Percentiles rank a stretch among this genome's conserved stretches.
Conservation (phyloP, 2,113 vertebrate genomes). For the Ceyx margarethae region DNA sequence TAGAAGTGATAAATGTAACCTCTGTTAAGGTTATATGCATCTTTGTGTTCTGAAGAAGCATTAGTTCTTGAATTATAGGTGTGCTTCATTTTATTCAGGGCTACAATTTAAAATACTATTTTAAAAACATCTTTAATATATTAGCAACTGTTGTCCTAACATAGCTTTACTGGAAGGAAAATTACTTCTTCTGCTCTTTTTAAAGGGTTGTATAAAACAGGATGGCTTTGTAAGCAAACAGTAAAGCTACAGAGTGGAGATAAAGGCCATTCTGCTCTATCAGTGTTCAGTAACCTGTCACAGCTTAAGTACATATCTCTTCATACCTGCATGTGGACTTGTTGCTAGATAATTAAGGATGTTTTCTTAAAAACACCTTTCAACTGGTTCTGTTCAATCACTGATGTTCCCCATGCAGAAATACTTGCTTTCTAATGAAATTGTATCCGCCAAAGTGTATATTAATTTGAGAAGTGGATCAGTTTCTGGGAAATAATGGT, state of each 20-base stretch:
- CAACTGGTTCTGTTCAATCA: not conserved
- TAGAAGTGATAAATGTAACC: not conserved
- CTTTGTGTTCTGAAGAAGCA: not conserved
- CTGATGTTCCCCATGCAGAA: not conserved
- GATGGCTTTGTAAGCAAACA: not conserved
- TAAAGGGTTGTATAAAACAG: not conserved
- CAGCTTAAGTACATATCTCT: not conserved
- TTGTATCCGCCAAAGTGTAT: not conserved
- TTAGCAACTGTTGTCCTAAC: not conserved
- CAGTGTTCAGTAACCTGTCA: not conserved
- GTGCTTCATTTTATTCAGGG: not conserved
- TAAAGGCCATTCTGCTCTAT: not conserved
- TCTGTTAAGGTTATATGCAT: not conserved
- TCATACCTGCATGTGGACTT: not conserved
- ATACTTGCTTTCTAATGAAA: not conserved
- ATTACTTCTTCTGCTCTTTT: not conserved
- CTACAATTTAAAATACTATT: not conserved
- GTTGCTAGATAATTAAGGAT: not conserved
- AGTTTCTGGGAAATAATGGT: not conserved
- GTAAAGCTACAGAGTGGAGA: not conserved
- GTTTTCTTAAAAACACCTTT: not conserved
- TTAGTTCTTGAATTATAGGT: not conserved
- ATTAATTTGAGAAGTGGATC: not conserved
- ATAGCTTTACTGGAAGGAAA: not conserved
- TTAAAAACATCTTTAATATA: not conserved